Evolutionary conservation across 2,113 vertebrate species (phyloP).

Genomic region (Ochotona princeps): DNA sequence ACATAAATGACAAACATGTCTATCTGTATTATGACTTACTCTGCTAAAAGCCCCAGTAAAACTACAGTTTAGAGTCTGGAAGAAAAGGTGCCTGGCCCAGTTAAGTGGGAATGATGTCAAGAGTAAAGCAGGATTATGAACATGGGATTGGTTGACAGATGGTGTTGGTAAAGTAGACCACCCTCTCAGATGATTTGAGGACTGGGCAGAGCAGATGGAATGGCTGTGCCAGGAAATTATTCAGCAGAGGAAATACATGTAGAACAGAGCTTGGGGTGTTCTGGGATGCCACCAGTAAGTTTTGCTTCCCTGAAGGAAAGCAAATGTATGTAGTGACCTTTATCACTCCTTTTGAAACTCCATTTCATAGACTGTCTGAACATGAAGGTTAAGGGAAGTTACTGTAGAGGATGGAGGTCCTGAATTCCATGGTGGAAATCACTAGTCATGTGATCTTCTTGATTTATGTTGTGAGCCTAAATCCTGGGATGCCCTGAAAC

Average conservation of each 20-base stretch:
- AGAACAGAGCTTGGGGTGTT: slow-evolving; percentile 32
- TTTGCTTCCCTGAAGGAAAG: slow-evolving; percentile 60
- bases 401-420: not conserved
- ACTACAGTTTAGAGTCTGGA: not conserved
- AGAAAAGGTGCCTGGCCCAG: not conserved
- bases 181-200: not conserved
- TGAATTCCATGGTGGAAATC: not conserved
- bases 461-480: slow-evolving; percentile 46
- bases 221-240: not conserved
- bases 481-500: not conserved
- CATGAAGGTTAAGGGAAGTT: slow-evolving; percentile 15
- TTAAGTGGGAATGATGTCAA: not conserved
- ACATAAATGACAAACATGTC: slow-evolving; percentile 22
- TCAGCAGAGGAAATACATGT: slow-evolving; percentile 47
- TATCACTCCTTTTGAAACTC: slow-evolving; percentile 33
- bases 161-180: slow-evolving; percentile 29
- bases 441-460: slow-evolving; percentile 4
- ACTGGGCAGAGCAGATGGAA: slow-evolving; percentile 2
- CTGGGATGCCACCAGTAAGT: slow-evolving; percentile 47
- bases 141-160: slow-evolving; percentile 43
- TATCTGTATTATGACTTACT: not conserved
- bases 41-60: slow-evolving; percentile 34
- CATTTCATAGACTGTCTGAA: not conserved
- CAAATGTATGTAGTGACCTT: slow-evolving; percentile 44
- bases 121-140: not conserved